These are phyloP conservation scores for Ochotona princeps DNA, from an alignment of 2,113 vertebrate species.

Conservation along the genomic window DNA sequence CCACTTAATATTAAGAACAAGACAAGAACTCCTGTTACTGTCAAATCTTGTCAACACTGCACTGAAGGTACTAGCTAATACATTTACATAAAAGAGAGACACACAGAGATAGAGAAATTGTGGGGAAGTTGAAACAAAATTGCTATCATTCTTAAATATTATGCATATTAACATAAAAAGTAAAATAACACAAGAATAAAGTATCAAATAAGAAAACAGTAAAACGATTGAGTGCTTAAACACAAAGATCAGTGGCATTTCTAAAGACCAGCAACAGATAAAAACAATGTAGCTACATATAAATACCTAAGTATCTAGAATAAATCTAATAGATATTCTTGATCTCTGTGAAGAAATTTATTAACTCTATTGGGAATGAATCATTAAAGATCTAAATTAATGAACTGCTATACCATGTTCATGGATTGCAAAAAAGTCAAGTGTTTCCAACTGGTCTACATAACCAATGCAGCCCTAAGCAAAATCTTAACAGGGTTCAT, in stretches of 20 bases:
- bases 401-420: background rate
- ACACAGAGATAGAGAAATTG: background rate
- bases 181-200: background rate
- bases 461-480: background rate
- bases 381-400: background rate
- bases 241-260: background rate
- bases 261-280: background rate
- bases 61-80: background rate
- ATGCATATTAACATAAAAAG: background rate
- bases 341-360: background rate
- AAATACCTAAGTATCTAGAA: background rate
- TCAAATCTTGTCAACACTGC: background rate
- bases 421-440: background rate
- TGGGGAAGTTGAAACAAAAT: background rate
- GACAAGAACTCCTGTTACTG: background rate
- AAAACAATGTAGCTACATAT: background rate
- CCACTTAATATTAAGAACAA: background rate
- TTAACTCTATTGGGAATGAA: background rate
- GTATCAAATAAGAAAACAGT: background rate
- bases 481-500: background rate
- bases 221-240: background rate
- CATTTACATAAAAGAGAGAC: background rate
- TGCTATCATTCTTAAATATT: background rate
- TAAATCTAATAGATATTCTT: background rate
- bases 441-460: background rate